Evolutionary conservation across 1,140 invertebrate species (phyloP).

Genomic region (Trissolcus basalis): DNA sequence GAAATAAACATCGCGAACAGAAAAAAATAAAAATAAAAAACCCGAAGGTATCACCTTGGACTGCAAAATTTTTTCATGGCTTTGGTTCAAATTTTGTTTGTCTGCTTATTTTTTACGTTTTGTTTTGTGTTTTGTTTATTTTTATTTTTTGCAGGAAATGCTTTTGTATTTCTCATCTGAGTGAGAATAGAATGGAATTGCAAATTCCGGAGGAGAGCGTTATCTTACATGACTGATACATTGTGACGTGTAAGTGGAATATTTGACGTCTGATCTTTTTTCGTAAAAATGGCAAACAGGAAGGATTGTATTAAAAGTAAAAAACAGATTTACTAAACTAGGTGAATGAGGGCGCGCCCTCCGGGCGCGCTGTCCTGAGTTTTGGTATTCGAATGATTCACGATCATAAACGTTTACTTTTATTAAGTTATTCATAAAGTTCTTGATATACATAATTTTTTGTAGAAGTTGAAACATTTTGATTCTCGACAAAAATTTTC

Average conservation of each 20-base stretch:
- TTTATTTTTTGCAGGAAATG: not conserved
- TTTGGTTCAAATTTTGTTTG: not conserved
- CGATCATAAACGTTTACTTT: too few species aligned
- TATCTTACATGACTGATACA: slow-evolving; percentile 15
- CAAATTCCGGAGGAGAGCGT: slow-evolving; percentile 1
- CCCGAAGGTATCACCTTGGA: slow-evolving; percentile 1
- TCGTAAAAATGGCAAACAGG: slow-evolving; percentile 4
- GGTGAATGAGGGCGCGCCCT: too few species aligned
- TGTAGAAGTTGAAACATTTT: too few species aligned
- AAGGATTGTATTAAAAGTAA: slow-evolving; percentile 13
- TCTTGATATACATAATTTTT: too few species aligned
- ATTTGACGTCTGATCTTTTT: slow-evolving; percentile 20
- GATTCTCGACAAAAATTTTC: too few species aligned
- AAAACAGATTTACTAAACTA: too few species aligned
- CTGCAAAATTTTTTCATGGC: slow-evolving; percentile 2
- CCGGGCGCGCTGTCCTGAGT: too few species aligned
- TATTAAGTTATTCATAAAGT: too few species aligned
- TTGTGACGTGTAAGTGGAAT: slow-evolving; percentile 24
- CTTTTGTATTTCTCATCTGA: not conserved
- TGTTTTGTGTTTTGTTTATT: too few species aligned
- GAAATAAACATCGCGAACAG: slow-evolving; percentile 39
- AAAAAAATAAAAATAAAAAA: slow-evolving; percentile 18
- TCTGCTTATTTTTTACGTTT: too few species aligned
- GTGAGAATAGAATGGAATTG: slow-evolving; percentile 3
- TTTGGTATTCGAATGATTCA: too few species aligned